A percentile compares a stretch with the other conserved stretches of the same genome.
Conservation (phyloP, 2,888 invertebrate species). For the Unio delphinus region DNA sequence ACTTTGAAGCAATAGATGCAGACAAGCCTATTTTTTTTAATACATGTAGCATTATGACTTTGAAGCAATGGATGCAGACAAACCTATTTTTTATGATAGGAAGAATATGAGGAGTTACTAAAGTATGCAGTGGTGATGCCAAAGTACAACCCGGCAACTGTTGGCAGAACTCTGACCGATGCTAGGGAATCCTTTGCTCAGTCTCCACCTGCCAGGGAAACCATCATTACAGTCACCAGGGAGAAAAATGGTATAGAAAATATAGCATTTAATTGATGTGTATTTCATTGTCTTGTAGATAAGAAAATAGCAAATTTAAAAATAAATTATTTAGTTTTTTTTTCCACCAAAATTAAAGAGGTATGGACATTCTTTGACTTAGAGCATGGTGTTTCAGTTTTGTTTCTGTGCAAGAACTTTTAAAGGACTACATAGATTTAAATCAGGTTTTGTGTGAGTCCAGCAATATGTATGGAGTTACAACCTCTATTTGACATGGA, state of each 20-base stretch:
- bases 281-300: too few species aligned
- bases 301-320: too few species aligned
- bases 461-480: too few species aligned
- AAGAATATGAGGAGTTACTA: constrained; percentile 68
- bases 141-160: constrained; percentile 43
- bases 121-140: constrained; percentile 68
- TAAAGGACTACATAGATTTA: too few species aligned
- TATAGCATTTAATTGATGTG: neutral
- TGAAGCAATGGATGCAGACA: neutral
- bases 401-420: too few species aligned
- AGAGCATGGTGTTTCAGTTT: too few species aligned
- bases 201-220: constrained; percentile 5
- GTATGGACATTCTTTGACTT: too few species aligned
- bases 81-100: constrained; percentile 34
- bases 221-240: constrained; percentile 13
- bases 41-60: too few species aligned
- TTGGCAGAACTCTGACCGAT: constrained; percentile 52
- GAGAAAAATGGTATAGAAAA: constrained; percentile 11
- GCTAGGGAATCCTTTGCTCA: constrained; percentile 48
- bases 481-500: too few species aligned
- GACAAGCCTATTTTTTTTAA: neutral
- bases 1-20: neutral
- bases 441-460: too few species aligned
- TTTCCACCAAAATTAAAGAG: too few species aligned
- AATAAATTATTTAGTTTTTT: too few species aligned